A percentile compares a stretch with the other conserved stretches of the same genome.
phyloP scores from a whole-genome alignment of 2,113 vertebrate genomes.

The Pomatorhinus ruficollis region DNA sequence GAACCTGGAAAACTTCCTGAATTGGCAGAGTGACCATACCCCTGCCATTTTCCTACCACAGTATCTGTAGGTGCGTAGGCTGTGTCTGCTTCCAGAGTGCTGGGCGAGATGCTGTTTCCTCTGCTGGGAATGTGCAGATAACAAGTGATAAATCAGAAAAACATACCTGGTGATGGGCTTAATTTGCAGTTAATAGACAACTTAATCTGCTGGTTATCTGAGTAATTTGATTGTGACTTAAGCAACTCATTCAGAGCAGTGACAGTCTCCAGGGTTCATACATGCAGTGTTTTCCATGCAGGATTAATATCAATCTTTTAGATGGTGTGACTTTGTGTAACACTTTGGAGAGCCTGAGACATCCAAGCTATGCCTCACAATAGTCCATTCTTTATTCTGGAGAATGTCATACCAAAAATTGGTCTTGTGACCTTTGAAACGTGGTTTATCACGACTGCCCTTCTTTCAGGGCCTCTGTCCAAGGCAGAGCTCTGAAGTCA shows the following conservation, averaged over 20 bases:
- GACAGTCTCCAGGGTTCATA: neutral
- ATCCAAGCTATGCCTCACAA: neutral
- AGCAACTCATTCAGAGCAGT: neutral
- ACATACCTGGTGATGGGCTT: neutral
- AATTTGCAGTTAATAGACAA: neutral
- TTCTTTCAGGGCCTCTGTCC: neutral
- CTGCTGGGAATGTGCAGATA: neutral
- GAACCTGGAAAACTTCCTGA: constrained; percentile 66
- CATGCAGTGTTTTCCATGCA: neutral
- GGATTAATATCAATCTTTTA: neutral
- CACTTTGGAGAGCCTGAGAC: neutral
- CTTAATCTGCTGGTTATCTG: neutral
- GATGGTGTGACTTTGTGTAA: neutral
- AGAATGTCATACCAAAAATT: neutral
- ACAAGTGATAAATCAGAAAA: neutral
- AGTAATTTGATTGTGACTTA: neutral
- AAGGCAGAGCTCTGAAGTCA: neutral
- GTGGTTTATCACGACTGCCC: neutral
- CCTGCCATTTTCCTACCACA: constrained; percentile 23
- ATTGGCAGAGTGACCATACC: constrained; percentile 59
- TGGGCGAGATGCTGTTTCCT: neutral
- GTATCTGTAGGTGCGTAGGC: constrained; percentile 51
- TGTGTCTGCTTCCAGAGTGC: neutral
- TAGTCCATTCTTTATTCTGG: neutral
- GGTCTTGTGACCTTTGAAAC: neutral